These are phyloP conservation scores for Scaptomyza reducta DNA, from an alignment of 2,888 invertebrate genomes.

Conservation along the genomic window DNA sequence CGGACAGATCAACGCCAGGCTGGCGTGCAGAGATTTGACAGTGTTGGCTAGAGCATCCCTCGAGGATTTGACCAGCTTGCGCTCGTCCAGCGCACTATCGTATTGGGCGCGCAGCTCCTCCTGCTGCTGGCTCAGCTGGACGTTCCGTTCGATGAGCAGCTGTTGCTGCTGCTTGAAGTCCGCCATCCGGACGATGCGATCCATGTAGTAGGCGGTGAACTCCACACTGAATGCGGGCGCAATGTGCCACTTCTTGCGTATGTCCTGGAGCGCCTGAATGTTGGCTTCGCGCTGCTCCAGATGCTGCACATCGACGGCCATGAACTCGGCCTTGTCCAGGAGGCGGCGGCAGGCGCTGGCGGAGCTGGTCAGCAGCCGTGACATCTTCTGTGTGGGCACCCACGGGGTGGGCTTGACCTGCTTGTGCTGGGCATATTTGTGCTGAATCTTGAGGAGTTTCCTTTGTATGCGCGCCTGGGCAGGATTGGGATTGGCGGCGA, in stretches of 20 bases:
- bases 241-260: constrained; percentile 96
- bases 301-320: constrained; percentile 94
- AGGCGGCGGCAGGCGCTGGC: constrained; percentile 94
- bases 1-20: constrained; percentile 85
- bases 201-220: constrained; percentile 96
- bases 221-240: constrained; percentile 97
- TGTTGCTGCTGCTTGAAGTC: constrained; percentile 91
- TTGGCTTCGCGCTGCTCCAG: constrained; percentile 93
- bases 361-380: constrained; percentile 94
- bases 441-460: constrained; percentile 92
- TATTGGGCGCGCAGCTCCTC: constrained; percentile 90
- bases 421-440: constrained; percentile 92
- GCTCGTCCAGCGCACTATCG: constrained; percentile 89
- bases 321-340: constrained; percentile 93
- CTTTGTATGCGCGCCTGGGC: constrained; percentile 91
- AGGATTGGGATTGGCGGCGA: constrained; percentile 85
- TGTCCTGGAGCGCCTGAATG: constrained; percentile 91
- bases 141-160: constrained; percentile 90
- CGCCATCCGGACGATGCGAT: constrained; percentile 92
- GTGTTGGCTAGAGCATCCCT: constrained; percentile 79
- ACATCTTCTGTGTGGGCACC: constrained; percentile 98
- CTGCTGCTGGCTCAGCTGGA: constrained; percentile 90
- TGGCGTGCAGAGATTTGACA: constrained; percentile 43
- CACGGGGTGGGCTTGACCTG: constrained; percentile 91
- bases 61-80: constrained; percentile 87